phyloP scores from a whole-genome alignment of 1,140 invertebrate species.

The Akabosia matsudoensis region DNA sequence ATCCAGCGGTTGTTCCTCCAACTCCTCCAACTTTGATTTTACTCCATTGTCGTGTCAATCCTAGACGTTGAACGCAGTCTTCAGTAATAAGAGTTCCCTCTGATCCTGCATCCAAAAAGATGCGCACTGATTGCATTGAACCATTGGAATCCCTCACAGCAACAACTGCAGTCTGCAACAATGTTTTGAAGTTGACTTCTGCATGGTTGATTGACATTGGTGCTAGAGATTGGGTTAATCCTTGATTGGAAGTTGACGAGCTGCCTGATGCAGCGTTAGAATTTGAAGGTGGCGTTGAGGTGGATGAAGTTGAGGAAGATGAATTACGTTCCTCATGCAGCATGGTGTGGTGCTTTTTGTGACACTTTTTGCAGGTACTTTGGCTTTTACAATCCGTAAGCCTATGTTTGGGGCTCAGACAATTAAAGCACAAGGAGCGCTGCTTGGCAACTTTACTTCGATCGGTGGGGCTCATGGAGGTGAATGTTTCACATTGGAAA shows the following conservation, averaged over 20 bases:
- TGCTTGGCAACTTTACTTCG: neutral
- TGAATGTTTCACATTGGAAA: neutral
- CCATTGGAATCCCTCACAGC: neutral
- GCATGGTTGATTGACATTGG: neutral
- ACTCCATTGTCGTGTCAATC: neutral
- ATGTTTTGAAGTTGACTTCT: neutral
- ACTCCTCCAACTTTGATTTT: neutral
- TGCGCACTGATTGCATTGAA: neutral
- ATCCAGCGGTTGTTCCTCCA: neutral
- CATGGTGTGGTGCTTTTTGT: neutral
- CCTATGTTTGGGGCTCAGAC: neutral
- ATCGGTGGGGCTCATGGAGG: neutral
- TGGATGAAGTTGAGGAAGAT: neutral
- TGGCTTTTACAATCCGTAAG: neutral
- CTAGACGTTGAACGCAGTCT: neutral
- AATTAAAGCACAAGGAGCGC: neutral
- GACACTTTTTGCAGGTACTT: neutral
- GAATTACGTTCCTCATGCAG: too few species aligned
- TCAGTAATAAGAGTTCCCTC: neutral
- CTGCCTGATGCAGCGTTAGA: neutral
- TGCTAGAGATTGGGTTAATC: neutral
- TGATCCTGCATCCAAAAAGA: neutral
- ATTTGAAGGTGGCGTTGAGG: neutral
- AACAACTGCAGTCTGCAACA: neutral
- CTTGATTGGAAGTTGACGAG: neutral